Evolutionary conservation across 2,888 invertebrate species (phyloP).

Genomic region (Oasisia sp.): DNA sequence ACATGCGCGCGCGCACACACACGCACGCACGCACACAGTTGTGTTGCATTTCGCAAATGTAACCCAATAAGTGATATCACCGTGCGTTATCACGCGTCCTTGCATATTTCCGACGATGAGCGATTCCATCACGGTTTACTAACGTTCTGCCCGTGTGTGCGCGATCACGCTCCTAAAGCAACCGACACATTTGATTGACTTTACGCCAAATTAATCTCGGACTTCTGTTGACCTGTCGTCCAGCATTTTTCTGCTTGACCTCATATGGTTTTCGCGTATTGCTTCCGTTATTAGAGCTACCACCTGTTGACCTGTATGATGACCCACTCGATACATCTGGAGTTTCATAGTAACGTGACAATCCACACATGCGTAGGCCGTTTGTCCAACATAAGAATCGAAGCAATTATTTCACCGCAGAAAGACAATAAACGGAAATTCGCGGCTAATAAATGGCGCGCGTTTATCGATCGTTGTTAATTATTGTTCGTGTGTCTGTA

Average conservation of each 20-base stretch:
- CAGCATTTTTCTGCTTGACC: not conserved
- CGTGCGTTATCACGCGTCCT: not conserved
- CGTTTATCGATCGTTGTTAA: not conserved
- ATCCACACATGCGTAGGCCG: not conserved
- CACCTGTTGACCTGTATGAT: not conserved
- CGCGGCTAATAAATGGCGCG: not conserved
- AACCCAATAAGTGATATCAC: too few relatives aligned
- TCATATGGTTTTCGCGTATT: not conserved
- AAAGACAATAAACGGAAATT: not conserved
- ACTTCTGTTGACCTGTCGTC: not conserved
- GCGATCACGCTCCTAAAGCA: not conserved
- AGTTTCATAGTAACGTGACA: not conserved
- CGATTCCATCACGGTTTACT: not conserved
- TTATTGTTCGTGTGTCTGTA: not conserved
- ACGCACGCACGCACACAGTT: too few relatives aligned
- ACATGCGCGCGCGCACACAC: too few relatives aligned
- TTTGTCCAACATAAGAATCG: not conserved
- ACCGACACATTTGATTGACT: not conserved
- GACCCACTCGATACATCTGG: not conserved
- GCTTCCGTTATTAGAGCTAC: not conserved
- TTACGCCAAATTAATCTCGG: not conserved
- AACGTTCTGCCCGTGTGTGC: not conserved
- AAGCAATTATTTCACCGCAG: not conserved
- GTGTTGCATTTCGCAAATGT: too few relatives aligned
- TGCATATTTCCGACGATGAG: constrained; percentile 7